Percentiles rank a stretch among this genome's conserved stretches.
These are phyloP conservation scores for Zeus faber DNA, from an alignment of 2,113 vertebrate genomes.

Conservation along the genomic window DNA sequence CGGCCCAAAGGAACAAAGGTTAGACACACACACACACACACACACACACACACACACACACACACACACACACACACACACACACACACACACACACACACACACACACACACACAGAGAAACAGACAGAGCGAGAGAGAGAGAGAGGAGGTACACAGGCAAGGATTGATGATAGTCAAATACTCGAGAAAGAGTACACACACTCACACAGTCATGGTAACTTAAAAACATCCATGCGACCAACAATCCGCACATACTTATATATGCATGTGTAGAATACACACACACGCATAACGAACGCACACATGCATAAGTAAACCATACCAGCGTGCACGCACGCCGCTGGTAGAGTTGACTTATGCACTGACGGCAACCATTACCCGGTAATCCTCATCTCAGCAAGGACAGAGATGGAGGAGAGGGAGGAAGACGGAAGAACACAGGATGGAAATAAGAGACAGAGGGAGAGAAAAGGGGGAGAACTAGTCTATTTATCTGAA, in stretches of 20 bases:
- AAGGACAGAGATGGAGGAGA: constrained; percentile 27
- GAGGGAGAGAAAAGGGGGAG: constrained; percentile 33
- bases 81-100: constrained; percentile 20
- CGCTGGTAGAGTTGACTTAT: constrained; percentile 53
- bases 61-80: constrained; percentile 37
- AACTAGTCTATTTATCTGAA: constrained; percentile 89
- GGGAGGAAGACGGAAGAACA: constrained; percentile 18
- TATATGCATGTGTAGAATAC: not conserved
- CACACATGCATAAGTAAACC: no score
- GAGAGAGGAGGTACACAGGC: constrained; percentile 15
- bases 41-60: constrained; percentile 14
- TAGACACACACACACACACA: constrained; percentile 59
- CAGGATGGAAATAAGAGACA: constrained; percentile 1
- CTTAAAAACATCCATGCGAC: constrained; percentile 39
- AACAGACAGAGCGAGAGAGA: no score
- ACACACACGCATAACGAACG: no score
- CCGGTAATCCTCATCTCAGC: constrained; percentile 59
- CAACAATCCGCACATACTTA: constrained; percentile 1
- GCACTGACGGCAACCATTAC: constrained; percentile 58
- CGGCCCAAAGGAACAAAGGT: constrained; percentile 64
- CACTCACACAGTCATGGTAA: constrained; percentile 32
- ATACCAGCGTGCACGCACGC: no score
- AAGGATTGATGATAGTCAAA: constrained; percentile 50
- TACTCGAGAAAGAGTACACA: constrained; percentile 52
- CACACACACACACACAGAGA: constrained; percentile 8